These are phyloP conservation scores for Drosophila baimaii DNA, from an alignment of 1,140 invertebrate species.

Conservation along the genomic window DNA sequence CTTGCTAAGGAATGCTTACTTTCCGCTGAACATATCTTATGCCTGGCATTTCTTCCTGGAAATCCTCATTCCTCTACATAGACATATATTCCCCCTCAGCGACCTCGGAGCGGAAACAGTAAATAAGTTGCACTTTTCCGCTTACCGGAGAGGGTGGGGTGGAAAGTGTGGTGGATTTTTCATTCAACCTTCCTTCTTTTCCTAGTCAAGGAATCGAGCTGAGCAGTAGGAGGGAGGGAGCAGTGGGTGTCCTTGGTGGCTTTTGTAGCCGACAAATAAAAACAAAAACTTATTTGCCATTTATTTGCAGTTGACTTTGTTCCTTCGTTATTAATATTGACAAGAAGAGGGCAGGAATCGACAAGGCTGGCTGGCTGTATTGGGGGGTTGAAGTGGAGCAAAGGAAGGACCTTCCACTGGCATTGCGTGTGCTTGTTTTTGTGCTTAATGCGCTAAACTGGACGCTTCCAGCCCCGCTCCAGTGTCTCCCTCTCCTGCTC, in stretches of 20 bases:
- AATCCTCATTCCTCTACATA: constrained; percentile 12
- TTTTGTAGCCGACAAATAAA: constrained; percentile 60
- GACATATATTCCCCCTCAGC: constrained; percentile 8
- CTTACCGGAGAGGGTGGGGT: constrained; percentile 38
- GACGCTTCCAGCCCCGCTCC: constrained; percentile 20
- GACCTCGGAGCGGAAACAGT: constrained; percentile 52
- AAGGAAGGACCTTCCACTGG: constrained; percentile 40
- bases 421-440: constrained; percentile 67
- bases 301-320: constrained; percentile 75
- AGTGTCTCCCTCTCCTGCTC: constrained; percentile 2
- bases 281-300: constrained; percentile 76
- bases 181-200: constrained; percentile 29
- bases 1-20: constrained; percentile 8
- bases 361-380: constrained; percentile 32
- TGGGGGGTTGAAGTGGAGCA: neutral
- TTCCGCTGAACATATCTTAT: constrained; percentile 7
- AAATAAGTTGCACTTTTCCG: constrained; percentile 79
- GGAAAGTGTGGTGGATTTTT: constrained; percentile 18
- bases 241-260: constrained; percentile 57
- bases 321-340: constrained; percentile 74
- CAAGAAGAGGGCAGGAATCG: constrained; percentile 31
- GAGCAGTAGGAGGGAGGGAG: no score
- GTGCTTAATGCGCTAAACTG: constrained; percentile 67
- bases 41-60: constrained; percentile 9
- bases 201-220: constrained; percentile 2